Evolutionary conservation across 2,888 invertebrate species (phyloP).

Genomic region (Ptilodon capucinus): DNA sequence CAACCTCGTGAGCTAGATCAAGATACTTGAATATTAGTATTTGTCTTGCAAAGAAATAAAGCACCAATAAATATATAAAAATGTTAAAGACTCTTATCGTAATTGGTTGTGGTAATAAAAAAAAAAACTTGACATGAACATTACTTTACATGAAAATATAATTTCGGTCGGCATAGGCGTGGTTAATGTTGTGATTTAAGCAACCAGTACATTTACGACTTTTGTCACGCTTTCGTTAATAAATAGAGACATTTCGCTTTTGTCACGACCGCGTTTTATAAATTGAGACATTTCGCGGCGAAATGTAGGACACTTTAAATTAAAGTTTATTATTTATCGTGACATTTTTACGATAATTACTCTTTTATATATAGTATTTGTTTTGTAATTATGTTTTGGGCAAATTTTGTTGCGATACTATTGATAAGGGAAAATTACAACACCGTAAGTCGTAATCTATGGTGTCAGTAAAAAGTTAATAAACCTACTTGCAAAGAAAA

Average conservation of each 20-base stretch:
- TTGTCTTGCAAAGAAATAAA: background rate
- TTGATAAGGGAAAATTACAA: background rate
- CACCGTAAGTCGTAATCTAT: too few relatives aligned
- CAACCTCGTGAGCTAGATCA: too few relatives aligned
- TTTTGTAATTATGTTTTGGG: slow-evolving; percentile 7
- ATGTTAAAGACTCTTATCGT: slow-evolving; percentile 37
- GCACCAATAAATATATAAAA: background rate
- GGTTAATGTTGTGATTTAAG: slow-evolving; percentile 63
- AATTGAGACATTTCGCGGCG: slow-evolving; percentile 7
- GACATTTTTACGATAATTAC: slow-evolving; percentile 31
- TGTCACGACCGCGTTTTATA: slow-evolving; percentile 18
- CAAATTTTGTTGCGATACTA: background rate
- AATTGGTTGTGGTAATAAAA: slow-evolving; percentile 52
- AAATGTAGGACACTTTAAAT: slow-evolving; percentile 39
- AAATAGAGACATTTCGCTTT: slow-evolving; percentile 67
- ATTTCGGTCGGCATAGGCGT: slow-evolving; percentile 57
- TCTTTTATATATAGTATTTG: slow-evolving; percentile 25
- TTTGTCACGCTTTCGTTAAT: slow-evolving; percentile 67
- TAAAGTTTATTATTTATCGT: slow-evolving; percentile 28
- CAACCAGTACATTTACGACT: slow-evolving; percentile 64
- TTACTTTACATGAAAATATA: slow-evolving; percentile 63
- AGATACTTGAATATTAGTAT: too few relatives aligned
- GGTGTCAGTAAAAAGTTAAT: too few relatives aligned
- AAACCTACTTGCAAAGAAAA: too few relatives aligned
- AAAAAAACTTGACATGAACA: slow-evolving; percentile 49